phyloP scores from a whole-genome alignment of 2,888 invertebrate genomes.

The Sericinus montela region DNA sequence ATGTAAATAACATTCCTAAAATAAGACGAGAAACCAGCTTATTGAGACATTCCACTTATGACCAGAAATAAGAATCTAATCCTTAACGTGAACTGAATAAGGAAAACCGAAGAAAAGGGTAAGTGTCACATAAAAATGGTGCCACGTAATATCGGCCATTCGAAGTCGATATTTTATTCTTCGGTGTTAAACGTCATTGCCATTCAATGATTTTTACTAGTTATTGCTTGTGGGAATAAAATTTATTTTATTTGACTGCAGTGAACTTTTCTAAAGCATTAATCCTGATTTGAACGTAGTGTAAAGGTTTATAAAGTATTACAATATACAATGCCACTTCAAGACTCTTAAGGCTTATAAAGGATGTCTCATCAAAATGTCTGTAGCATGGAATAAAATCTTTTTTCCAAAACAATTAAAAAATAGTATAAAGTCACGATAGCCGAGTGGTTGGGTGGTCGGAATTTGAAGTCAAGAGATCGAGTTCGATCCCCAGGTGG shows the following conservation, averaged over 20 bases:
- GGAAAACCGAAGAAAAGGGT: constrained; percentile 22
- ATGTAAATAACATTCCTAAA: constrained; percentile 47
- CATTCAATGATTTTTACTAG: constrained; percentile 53
- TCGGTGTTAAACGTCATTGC: constrained; percentile 66
- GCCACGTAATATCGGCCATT: constrained; percentile 39
- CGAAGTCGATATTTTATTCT: constrained; percentile 67
- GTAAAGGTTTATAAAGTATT: constrained; percentile 15
- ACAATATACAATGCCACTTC: neutral
- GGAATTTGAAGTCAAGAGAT: too few species aligned
- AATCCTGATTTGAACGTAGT: constrained; percentile 21
- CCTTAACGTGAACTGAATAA: constrained; percentile 13
- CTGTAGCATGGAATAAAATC: too few species aligned
- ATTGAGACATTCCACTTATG: constrained; percentile 25
- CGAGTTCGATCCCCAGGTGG: too few species aligned
- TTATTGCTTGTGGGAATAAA: constrained; percentile 32
- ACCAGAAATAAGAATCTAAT: constrained; percentile 1
- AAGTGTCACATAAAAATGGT: constrained; percentile 28
- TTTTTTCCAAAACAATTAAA: too few species aligned
- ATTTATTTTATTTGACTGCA: constrained; percentile 33
- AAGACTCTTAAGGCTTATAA: neutral
- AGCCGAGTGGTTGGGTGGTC: too few species aligned
- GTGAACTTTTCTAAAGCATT: constrained; percentile 25
- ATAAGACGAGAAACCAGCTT: constrained; percentile 36
- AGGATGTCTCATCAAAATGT: too few species aligned
- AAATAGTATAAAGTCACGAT: too few species aligned